These are phyloP conservation scores for Trogon melanurus DNA, from an alignment of 2,113 vertebrate species.

Conservation along the genomic window DNA sequence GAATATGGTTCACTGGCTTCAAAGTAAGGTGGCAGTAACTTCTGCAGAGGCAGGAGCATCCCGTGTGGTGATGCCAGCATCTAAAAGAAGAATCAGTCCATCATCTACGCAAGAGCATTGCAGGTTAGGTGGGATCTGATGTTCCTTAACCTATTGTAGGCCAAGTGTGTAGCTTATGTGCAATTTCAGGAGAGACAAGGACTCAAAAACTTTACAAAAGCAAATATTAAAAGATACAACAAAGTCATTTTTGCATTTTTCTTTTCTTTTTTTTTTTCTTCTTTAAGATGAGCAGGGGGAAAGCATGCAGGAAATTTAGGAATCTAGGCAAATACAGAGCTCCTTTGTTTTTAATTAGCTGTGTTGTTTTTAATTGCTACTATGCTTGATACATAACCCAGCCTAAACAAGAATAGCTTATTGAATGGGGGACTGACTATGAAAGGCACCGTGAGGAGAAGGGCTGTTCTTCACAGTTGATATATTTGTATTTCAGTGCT, in stretches of 20 bases:
- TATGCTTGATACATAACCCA: constrained; percentile 65
- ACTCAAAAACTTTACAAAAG: background rate
- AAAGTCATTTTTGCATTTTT: background rate
- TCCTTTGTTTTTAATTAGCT: constrained; percentile 60
- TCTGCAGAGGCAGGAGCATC: background rate
- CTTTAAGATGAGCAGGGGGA: constrained; percentile 5
- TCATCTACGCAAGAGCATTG: background rate
- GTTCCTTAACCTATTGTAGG: background rate
- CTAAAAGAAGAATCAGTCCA: background rate
- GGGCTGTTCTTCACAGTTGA: constrained; percentile 63
- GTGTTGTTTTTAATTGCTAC: constrained; percentile 65
- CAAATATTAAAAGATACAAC: background rate
- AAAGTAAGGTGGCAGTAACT: background rate
- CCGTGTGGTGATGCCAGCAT: background rate
- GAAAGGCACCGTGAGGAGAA: constrained; percentile 54
- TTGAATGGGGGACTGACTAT: constrained; percentile 55
- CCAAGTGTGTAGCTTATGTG: background rate
- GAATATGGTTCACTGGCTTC: background rate
- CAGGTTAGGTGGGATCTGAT: background rate
- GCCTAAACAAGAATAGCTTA: constrained; percentile 63
- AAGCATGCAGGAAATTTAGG: constrained; percentile 24
- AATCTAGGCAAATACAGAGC: constrained; percentile 28
- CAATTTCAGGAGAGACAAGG: background rate
- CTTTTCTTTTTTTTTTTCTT: background rate
- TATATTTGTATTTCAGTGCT: constrained; percentile 70